Conservation (phyloP, 2,797 vertebrate genomes). For the Pseudomugil gertrudae region DNA sequence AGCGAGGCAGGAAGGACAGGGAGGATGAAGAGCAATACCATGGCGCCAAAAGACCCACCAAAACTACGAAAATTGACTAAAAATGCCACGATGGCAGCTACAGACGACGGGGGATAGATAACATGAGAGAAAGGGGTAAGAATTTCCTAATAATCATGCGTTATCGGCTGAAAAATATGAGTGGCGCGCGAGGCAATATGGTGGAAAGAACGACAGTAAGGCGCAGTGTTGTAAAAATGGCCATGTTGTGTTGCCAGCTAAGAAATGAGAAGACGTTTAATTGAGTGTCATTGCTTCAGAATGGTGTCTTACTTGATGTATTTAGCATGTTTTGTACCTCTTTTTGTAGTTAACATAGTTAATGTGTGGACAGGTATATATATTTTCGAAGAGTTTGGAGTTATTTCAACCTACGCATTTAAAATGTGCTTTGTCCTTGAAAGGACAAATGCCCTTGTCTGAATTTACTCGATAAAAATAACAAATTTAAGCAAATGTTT, state of each 20-base stretch:
- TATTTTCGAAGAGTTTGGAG: conserved; percentile 55
- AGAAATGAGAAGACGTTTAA: conserved; percentile 48
- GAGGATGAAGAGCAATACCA: conserved; percentile 26
- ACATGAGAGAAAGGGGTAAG: conserved; percentile 74
- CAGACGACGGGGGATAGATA: conserved; percentile 63
- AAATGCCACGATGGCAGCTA: conserved; percentile 23
- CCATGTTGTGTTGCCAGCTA: conserved; percentile 79
- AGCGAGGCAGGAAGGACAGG: conserved; percentile 29
- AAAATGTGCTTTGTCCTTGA: conserved; percentile 89
- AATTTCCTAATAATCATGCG: conserved; percentile 40
- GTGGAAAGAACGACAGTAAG: conserved; percentile 80
- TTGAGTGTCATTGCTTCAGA: background rate
- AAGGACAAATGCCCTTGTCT: conserved; percentile 82
- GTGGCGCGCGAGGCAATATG: conserved; percentile 79
- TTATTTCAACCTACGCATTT: conserved; percentile 85
- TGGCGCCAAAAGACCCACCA: conserved; percentile 32
- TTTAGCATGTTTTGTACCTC: conserved; percentile 36
- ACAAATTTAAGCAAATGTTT: conserved; percentile 31
- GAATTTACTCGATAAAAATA: conserved; percentile 66
- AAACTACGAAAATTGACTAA: conserved; percentile 56
- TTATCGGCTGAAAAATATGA: conserved; percentile 42
- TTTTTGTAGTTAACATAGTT: conserved; percentile 44
- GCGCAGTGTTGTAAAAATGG: conserved; percentile 85
- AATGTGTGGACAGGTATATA: conserved; percentile 32
- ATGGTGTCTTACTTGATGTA: conserved; percentile 21